These are phyloP conservation scores for Lepidocolaptes lacrymiger DNA, from an alignment of 2,797 vertebrate species.

Conservation along the genomic window DNA sequence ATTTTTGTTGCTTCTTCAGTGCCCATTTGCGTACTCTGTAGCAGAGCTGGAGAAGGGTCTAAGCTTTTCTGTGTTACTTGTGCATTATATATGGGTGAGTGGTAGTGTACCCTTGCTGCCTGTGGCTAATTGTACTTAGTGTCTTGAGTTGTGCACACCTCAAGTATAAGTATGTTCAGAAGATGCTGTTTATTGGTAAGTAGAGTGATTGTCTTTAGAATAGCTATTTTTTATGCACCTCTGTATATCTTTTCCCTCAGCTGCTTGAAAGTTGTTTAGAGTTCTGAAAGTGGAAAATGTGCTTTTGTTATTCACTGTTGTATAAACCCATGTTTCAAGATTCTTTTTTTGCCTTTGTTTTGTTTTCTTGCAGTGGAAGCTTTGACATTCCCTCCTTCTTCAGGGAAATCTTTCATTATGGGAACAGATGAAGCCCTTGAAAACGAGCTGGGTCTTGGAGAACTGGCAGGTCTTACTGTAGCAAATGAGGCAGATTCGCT, in stretches of 20 bases:
- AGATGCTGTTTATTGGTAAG: background rate
- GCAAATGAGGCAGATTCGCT: slow-evolving; percentile 96
- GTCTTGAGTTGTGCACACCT: background rate
- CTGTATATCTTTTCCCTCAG: background rate
- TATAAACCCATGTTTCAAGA: background rate
- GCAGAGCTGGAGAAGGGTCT: background rate
- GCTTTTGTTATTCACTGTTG: background rate
- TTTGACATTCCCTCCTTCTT: slow-evolving; percentile 93
- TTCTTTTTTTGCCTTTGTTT: background rate
- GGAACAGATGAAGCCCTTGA: slow-evolving; percentile 93
- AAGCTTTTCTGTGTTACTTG: background rate
- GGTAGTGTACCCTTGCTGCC: background rate
- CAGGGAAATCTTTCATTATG: slow-evolving; percentile 97
- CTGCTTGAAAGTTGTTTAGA: background rate
- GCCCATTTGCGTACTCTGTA: background rate
- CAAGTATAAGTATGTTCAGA: background rate
- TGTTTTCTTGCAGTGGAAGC: slow-evolving; percentile 86
- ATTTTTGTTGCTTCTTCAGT: background rate
- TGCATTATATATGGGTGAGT: background rate
- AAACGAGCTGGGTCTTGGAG: slow-evolving; percentile 93
- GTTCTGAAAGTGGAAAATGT: background rate
- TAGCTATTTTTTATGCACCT: background rate
- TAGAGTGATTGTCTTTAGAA: background rate
- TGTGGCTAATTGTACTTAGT: background rate
- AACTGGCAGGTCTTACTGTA: slow-evolving; percentile 95